A percentile compares a stretch with the other conserved stretches of the same genome.
Conservation (phyloP, 2,888 invertebrate genomes). For the Zygaena filipendulae region DNA sequence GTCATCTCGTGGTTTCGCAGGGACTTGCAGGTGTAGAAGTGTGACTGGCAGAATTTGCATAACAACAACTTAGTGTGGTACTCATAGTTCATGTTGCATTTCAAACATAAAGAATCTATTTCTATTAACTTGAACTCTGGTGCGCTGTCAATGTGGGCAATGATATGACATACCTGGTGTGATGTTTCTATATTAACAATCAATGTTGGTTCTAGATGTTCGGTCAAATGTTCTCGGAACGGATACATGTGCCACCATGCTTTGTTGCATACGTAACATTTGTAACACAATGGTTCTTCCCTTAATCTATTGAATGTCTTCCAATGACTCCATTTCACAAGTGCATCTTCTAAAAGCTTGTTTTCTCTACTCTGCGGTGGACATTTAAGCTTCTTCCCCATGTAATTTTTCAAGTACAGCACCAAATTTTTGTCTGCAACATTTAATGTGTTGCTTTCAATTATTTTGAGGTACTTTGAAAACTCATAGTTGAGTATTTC, state of each 20-base stretch:
- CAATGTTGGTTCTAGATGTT: slow-evolving; percentile 1
- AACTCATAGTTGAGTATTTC: too few species aligned
- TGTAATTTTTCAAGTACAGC: slow-evolving; percentile 21
- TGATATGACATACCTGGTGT: slow-evolving; percentile 20
- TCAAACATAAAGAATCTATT: slow-evolving; percentile 23
- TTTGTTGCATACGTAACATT: slow-evolving; percentile 30
- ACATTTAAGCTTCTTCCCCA: slow-evolving; percentile 11
- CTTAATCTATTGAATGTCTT: not conserved
- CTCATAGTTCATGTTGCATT: too few species aligned
- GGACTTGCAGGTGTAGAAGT: slow-evolving; percentile 19
- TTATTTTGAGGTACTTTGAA: slow-evolving; percentile 10
- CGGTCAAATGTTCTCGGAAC: slow-evolving; percentile 26
- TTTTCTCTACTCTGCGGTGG: slow-evolving; percentile 5
- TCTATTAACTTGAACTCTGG: slow-evolving; percentile 4
- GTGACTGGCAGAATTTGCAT: slow-evolving; percentile 13
- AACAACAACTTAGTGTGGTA: too few species aligned
- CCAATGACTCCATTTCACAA: slow-evolving; percentile 23
- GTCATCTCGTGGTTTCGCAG: slow-evolving; percentile 13
- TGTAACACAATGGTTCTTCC: slow-evolving; percentile 28
- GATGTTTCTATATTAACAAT: slow-evolving; percentile 14
- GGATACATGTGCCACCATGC: slow-evolving; percentile 33
- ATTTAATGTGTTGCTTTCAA: slow-evolving; percentile 8
- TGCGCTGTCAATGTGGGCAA: slow-evolving; percentile 11
- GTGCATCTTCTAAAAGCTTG: slow-evolving; percentile 13
- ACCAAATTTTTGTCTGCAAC: slow-evolving; percentile 21